These are phyloP conservation scores for Sesia bembeciformis DNA, from an alignment of 2,888 invertebrate genomes.

Conservation along the genomic window DNA sequence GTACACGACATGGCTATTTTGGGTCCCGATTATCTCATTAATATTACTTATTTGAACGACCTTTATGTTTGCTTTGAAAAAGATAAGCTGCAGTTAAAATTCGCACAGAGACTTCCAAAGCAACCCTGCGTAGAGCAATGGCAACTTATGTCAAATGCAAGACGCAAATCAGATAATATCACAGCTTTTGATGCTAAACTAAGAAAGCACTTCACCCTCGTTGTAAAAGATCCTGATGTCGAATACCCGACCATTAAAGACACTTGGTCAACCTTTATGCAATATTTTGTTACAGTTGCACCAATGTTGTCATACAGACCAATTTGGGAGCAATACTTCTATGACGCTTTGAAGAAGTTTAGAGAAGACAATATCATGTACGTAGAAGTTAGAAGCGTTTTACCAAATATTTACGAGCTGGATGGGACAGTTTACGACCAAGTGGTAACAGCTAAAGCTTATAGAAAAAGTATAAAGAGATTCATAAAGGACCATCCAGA, in stretches of 20 bases:
- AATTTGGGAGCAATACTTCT: slow-evolving; percentile 78
- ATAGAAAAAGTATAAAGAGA: slow-evolving; percentile 68
- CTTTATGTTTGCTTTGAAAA: slow-evolving; percentile 68
- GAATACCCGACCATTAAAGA: slow-evolving; percentile 68
- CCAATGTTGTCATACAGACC: slow-evolving; percentile 77
- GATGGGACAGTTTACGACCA: slow-evolving; percentile 73
- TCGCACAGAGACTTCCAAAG: slow-evolving; percentile 31
- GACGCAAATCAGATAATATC: slow-evolving; percentile 43
- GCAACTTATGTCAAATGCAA: slow-evolving; percentile 58
- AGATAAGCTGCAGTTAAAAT: slow-evolving; percentile 24
- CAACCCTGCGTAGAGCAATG: slow-evolving; percentile 41
- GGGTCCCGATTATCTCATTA: slow-evolving; percentile 76
- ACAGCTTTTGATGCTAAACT: slow-evolving; percentile 67
- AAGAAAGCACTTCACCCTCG: slow-evolving; percentile 69
- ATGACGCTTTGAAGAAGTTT: slow-evolving; percentile 76
- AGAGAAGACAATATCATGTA: slow-evolving; percentile 81
- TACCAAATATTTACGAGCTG: slow-evolving; percentile 79
- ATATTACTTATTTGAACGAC: slow-evolving; percentile 76
- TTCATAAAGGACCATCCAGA: slow-evolving; percentile 76
- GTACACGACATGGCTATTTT: slow-evolving; percentile 79
- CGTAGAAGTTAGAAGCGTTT: slow-evolving; percentile 78
- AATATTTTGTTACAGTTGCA: slow-evolving; percentile 68
- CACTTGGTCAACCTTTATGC: slow-evolving; percentile 75
- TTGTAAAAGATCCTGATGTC: slow-evolving; percentile 53
- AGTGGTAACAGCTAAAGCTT: slow-evolving; percentile 74